Evolutionary conservation across 2,888 invertebrate genomes (phyloP).

Genomic region (Chloroclystis v-ata): DNA sequence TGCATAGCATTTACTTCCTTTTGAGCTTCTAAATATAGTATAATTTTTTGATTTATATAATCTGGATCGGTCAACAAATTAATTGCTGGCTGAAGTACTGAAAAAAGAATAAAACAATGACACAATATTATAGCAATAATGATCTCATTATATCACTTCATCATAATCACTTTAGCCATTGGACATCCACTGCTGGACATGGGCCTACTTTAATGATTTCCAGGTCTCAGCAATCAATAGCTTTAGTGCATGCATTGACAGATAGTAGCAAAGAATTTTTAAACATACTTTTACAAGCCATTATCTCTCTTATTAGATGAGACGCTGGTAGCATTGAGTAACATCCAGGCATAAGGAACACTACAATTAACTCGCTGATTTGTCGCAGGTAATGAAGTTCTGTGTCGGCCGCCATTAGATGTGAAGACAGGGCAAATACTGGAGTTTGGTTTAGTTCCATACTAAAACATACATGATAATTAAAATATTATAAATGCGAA

Average conservation of each 20-base stretch:
- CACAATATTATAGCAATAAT: not conserved
- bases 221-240: too few species aligned
- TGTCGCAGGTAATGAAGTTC: conserved; percentile 90
- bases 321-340: conserved; percentile 88
- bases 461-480: too few species aligned
- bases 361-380: conserved; percentile 88
- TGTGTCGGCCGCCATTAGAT: conserved; percentile 83
- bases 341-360: conserved; percentile 88
- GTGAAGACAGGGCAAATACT: conserved; percentile 85
- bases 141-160: too few species aligned
- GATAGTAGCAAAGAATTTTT: not conserved
- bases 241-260: too few species aligned
- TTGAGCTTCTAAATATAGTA: conserved; percentile 89
- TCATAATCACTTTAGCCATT: too few species aligned
- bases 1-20: conserved; percentile 88
- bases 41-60: conserved; percentile 92
- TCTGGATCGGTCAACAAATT: conserved; percentile 92
- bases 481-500: too few species aligned
- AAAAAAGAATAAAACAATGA: conserved; percentile 32
- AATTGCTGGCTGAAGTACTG: conserved; percentile 89
- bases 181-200: too few species aligned
- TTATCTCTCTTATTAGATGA: conserved; percentile 88
- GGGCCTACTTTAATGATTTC: too few species aligned
- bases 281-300: conserved; percentile 87
- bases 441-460: conserved; percentile 80